Evolutionary conservation across 1,140 invertebrate species (phyloP), one percentile per base, ranked within the genome.

Genomic region (Thaumetopoea pityocampa): DNA sequence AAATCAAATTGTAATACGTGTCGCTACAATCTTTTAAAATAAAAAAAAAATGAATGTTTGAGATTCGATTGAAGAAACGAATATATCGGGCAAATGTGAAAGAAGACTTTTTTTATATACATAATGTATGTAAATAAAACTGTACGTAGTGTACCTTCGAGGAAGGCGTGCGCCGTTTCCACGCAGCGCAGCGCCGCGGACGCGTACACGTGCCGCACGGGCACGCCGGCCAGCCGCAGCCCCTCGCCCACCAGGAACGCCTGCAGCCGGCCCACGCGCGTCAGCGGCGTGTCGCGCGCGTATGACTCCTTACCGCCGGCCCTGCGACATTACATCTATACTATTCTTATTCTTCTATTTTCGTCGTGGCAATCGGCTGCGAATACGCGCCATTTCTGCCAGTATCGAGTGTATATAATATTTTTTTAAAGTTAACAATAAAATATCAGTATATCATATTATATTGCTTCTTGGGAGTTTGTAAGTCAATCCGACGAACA

Each of bases 131-230:
- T 7, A 22, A 8, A 34, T 22, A 8, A 41, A 9, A 32, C 5
- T n/a, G 17, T n/a, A n/a, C n/a, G n/a, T n/a, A n/a, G n/a, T n/a
- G n/a, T 47, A 88, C 90, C 91, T 72, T 85, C 79, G 12, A 92
- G 74, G 23, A 95, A 85, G 56, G 88, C 88, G 19, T 91, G 88
- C 44, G 93, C 93, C 0, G 96, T 98, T 81, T 98, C 94, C n/a
- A 98, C 88, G 85, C 95, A 97, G 33, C 97, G 88, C 35, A 97
- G 89, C 2, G 96, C 92, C 0, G 96, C 94, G 2, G 96, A 98
- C 32, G 91, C 90, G 83, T 92, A 96, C 20, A 83, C 92, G 65
- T 93, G 90, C 27, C 89, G 87, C 22, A 97, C 89, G 24, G 79
- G 74, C 2, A 93, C 87, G 17, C 88, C 88, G 20, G 90, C 88